Evolutionary conservation across 2,113 vertebrate genomes (phyloP), one percentile per base, ranked within the genome.

Genomic region (Crotalus viridis): DNA sequence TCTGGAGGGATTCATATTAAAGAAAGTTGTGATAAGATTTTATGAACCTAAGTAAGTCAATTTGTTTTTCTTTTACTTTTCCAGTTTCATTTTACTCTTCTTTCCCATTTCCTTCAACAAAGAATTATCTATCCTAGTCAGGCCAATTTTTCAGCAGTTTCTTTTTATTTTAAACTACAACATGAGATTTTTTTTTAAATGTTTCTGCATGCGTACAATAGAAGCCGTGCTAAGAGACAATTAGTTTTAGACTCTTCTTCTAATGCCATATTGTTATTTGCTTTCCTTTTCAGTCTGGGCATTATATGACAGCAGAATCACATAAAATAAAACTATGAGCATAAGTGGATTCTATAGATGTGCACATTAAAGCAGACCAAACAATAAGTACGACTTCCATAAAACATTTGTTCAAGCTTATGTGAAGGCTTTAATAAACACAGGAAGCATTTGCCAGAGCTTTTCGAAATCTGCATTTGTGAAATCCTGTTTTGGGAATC

Each of bases 401-500:
- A 55, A 54, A 54, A 19, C 15, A 52, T 28, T 88, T 54, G 87
- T 88, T 54, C 57, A 54, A 26, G 61, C 43, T 92, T 59, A 57
- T 55, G 57, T 85, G 52, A 85, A 56, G 33, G 26, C 24, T 21
- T 87, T 56, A 51, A 22, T 10, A 81, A 81, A 81, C 21, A 19
- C 15, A 87, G 33, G 86, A 89, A 88, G 8, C 12, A 33, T 57
- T 91, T 56, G 61, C 21, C 22, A 91, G 56, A 81, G 43, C 43
- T 93, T 59, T 91, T 64, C 43, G 52, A 48, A 85, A 33, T 8
- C 46, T 13, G 10, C 51, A 52, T 81, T 59, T 89, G 13, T 57
- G 86, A 91, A 88, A 88, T 85, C 39, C 48, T 91, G 28, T 59
- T 54, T 93, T 57, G 64, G 64, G 64, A 93, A 52, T n/a, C 51